Percentiles rank a stretch among this genome's conserved stretches.
Evolutionary conservation across 2,113 vertebrate genomes (phyloP).

Genomic region (Microtus richardsoni): DNA sequence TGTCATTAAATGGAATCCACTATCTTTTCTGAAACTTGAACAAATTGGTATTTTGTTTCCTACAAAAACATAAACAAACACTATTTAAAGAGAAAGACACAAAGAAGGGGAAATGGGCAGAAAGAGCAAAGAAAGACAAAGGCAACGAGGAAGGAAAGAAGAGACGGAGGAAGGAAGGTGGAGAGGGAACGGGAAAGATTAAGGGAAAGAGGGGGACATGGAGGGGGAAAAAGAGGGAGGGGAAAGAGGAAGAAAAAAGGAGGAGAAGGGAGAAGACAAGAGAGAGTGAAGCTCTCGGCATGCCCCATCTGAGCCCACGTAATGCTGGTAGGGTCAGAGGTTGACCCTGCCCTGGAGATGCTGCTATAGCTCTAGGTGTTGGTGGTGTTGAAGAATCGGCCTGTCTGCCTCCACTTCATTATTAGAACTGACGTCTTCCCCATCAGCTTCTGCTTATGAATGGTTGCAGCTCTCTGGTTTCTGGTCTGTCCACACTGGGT

Average conservation of each 20-base stretch:
- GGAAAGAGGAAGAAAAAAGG: neutral
- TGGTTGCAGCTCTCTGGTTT: neutral
- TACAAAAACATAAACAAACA: neutral
- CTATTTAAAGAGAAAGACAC: neutral
- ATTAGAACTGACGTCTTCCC: neutral
- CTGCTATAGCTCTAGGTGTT: neutral
- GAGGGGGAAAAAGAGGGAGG: rapidly evolving
- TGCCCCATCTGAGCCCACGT: neutral
- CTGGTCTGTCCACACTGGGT: neutral
- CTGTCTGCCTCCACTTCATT: neutral
- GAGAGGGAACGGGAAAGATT: neutral
- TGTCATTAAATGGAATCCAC: neutral
- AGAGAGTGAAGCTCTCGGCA: neutral
- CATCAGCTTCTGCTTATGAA: neutral
- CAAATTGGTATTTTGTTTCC: neutral
- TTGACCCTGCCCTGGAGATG: neutral
- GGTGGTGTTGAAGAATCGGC: neutral
- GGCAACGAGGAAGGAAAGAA: too few relatives aligned
- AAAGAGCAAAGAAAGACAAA: too few relatives aligned
- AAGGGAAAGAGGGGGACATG: neutral
- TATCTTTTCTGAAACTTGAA: neutral
- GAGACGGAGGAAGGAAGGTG: neutral
- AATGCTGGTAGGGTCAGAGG: neutral
- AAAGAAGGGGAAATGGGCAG: neutral
- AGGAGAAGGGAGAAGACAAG: rapidly evolving